phyloP scores from a whole-genome alignment of 2,888 invertebrate species.

The Euspilapteryx auroguttella region DNA sequence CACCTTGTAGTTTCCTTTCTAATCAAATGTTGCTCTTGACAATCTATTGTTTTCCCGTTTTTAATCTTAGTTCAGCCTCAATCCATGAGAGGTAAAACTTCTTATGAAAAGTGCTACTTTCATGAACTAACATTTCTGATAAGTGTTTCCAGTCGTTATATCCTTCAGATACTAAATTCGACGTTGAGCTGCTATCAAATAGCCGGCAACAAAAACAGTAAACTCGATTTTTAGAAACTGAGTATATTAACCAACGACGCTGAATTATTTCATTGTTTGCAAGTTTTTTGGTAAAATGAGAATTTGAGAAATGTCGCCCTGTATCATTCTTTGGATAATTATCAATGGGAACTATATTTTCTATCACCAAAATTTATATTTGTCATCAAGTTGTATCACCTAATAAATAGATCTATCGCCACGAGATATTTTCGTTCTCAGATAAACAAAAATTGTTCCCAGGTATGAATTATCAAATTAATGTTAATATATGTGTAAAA shows the following conservation, averaged over 20 bases:
- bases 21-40: slow-evolving; percentile 10
- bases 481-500: too few relatives aligned
- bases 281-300: slow-evolving; percentile 9
- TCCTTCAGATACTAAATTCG: slow-evolving; percentile 9
- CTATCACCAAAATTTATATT: too few relatives aligned
- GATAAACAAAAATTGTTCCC: too few relatives aligned
- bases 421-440: too few relatives aligned
- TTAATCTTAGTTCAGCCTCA: slow-evolving; percentile 9
- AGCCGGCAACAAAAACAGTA: slow-evolving; percentile 12
- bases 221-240: slow-evolving; percentile 10
- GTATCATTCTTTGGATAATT: slow-evolving; percentile 8
- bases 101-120: slow-evolving; percentile 7
- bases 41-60: slow-evolving; percentile 9
- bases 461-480: too few relatives aligned
- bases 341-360: too few relatives aligned
- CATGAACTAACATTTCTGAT: slow-evolving; percentile 9
- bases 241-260: slow-evolving; percentile 11
- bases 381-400: too few relatives aligned
- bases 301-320: slow-evolving; percentile 9
- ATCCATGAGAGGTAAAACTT: slow-evolving; percentile 8
- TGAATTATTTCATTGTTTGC: slow-evolving; percentile 10
- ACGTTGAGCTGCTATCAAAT: slow-evolving; percentile 9
- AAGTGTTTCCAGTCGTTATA: slow-evolving; percentile 10
- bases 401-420: too few relatives aligned
- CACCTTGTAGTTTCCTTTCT: slow-evolving; percentile 12